Evolutionary conservation across 2,888 invertebrate genomes (phyloP).

Genomic region (Odontomyia ornata): DNA sequence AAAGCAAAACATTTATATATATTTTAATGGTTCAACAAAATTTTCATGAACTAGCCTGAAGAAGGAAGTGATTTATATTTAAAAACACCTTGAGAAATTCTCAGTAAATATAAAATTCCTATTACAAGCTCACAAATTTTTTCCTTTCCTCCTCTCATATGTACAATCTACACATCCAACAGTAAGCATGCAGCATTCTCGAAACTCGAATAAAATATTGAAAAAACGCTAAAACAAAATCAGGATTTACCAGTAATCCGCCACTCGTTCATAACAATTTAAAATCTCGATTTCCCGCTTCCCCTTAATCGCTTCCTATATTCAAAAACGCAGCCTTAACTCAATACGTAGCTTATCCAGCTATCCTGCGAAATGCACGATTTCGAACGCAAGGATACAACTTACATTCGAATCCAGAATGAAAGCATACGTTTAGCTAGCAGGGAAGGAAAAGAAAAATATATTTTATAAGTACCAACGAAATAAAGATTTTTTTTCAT

Average conservation of each 20-base stretch:
- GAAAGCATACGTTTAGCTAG: neutral
- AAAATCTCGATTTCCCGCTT: neutral
- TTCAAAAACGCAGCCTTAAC: neutral
- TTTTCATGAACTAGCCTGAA: too few relatives aligned
- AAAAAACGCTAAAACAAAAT: conserved; percentile 14
- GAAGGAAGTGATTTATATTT: too few relatives aligned
- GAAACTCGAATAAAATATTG: conserved; percentile 30
- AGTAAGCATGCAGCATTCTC: too few relatives aligned
- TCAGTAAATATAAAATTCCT: too few relatives aligned
- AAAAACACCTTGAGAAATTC: too few relatives aligned
- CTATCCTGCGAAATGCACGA: neutral
- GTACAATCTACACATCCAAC: too few relatives aligned
- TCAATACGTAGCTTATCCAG: too few relatives aligned
- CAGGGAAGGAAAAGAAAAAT: neutral
- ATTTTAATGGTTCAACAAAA: too few relatives aligned
- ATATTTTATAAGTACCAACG: neutral
- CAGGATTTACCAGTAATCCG: conserved; percentile 22
- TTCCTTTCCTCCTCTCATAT: too few relatives aligned
- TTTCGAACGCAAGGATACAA: neutral
- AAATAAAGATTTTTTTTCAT: neutral
- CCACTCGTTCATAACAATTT: conserved; percentile 14
- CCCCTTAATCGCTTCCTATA: neutral
- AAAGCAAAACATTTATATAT: too few relatives aligned
- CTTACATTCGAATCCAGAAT: neutral
- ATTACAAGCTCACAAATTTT: too few relatives aligned